Percentiles rank a stretch among this genome's conserved stretches.
phyloP scores from a whole-genome alignment of 2,113 vertebrate genomes.

The Alouatta palliata region DNA sequence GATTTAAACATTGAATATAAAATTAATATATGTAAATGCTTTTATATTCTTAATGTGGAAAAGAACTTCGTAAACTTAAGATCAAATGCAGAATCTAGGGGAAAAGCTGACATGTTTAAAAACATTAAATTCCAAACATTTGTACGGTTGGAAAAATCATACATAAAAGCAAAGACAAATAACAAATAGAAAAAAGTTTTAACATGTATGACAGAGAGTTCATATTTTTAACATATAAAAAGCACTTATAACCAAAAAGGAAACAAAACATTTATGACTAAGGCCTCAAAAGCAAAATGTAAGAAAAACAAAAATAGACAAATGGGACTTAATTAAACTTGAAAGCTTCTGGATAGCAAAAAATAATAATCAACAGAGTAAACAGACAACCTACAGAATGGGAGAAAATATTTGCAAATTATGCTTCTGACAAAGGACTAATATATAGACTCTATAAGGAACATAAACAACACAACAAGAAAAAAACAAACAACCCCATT shows the following conservation, averaged over 20 bases:
- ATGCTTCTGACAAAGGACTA: no score
- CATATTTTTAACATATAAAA: background rate
- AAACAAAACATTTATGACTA: background rate
- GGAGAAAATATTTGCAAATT: no score
- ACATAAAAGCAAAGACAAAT: background rate
- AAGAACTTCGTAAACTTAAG: background rate
- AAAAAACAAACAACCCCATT: no score
- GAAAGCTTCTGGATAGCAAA: no score
- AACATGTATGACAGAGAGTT: background rate
- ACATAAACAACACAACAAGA: no score
- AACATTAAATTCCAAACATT: background rate
- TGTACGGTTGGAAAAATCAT: background rate
- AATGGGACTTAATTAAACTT: no score
- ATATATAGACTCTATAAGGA: no score
- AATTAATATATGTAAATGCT: background rate
- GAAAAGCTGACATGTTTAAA: background rate
- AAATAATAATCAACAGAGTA: no score
- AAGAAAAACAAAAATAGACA: no score
- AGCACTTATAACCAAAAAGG: background rate
- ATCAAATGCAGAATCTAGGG: background rate
- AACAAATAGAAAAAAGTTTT: background rate
- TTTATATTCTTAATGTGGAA: background rate
- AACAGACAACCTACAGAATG: no score
- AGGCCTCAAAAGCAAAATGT: no score
- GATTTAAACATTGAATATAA: background rate